Evolutionary conservation across 2,888 invertebrate genomes (phyloP), one percentile per base, ranked within the genome.

Genomic region (Amblyjoppa proteus): DNA sequence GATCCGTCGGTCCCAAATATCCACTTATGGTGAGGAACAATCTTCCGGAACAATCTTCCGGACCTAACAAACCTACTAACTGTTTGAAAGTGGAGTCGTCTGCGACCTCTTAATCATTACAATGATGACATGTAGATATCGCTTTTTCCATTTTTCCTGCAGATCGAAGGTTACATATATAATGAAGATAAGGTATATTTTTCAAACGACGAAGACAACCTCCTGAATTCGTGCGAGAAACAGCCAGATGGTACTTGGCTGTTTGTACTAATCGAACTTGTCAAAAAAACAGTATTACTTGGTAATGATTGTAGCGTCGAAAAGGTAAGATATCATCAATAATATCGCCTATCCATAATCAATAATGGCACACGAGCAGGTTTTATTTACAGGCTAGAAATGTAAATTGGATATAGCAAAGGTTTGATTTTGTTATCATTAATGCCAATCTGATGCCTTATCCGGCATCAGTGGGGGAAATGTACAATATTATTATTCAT

Each of bases 131-230:
- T 49, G 16, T 3, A 49, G 16, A 49, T n/a, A 38, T 41, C n/a
- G 2, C 6, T 16, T 66, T 16, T 41, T 68, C 0, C 3, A 2
- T 68, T 34, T 20, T 68, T 7, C 13, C 11, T 13, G 11, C 45
- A 68, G 68, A 6, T 68, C 41, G 68, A 68, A 13, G 20, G 20
- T n/a, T 45, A 13, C 3, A 13, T 68, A 20, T 0, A 0, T 2
- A 68, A n/a, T 2, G 45, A 1, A 5, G 66, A 41, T 20, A 7
- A 41, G 4, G 41, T 2, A 6, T 16, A 68, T 41, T 20, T 5
- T 1, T 0, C 1, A 2, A 13, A 3, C 38, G 16, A n/a, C 20
- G 16, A 0, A n/a, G 7, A 2, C 4, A 1, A 31, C 1, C 9
- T 31, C 0, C 1, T 41, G 41, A 68, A 38, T 68, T 1, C 41